These are phyloP conservation scores for Petrolisthes cinctipes DNA, from an alignment of 2,888 invertebrate genomes.

Conservation along the genomic window DNA sequence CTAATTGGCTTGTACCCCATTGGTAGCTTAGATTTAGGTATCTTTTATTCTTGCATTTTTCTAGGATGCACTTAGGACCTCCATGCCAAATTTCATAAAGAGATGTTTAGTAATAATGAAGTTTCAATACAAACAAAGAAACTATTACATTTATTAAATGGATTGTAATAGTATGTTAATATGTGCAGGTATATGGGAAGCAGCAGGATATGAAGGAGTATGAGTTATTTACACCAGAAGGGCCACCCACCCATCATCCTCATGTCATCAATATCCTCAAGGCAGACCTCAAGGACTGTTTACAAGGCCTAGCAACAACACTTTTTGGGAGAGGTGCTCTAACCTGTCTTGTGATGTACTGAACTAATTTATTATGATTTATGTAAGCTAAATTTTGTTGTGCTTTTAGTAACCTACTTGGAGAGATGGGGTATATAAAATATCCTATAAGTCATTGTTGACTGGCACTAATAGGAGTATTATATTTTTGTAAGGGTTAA, in stretches of 20 bases:
- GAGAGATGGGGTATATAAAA: no score
- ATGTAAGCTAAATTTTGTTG: background rate
- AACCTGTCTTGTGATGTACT: constrained; percentile 71
- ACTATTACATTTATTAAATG: background rate
- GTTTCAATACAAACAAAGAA: no score
- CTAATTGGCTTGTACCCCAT: no score
- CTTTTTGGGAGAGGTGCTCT: constrained; percentile 78
- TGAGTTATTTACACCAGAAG: constrained; percentile 47
- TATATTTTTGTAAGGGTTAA: no score
- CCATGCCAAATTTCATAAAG: no score
- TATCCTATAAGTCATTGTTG: no score
- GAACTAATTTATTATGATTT: background rate
- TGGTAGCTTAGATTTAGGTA: no score
- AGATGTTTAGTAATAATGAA: no score
- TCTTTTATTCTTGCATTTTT: no score
- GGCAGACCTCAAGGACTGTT: constrained; percentile 82
- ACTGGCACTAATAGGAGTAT: no score
- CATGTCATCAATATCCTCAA: constrained; percentile 90
- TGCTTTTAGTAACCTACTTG: no score
- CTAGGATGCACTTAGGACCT: no score
- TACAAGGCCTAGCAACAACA: constrained; percentile 80
- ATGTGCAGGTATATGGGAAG: constrained; percentile 50
- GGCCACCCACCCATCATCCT: constrained; percentile 85
- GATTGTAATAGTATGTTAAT: constrained; percentile 1
- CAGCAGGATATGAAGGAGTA: constrained; percentile 51